These are phyloP conservation scores for Zoanthus gigantus DNA, from an alignment of 92 coral and sea anemone species.

Conservation along the genomic window DNA sequence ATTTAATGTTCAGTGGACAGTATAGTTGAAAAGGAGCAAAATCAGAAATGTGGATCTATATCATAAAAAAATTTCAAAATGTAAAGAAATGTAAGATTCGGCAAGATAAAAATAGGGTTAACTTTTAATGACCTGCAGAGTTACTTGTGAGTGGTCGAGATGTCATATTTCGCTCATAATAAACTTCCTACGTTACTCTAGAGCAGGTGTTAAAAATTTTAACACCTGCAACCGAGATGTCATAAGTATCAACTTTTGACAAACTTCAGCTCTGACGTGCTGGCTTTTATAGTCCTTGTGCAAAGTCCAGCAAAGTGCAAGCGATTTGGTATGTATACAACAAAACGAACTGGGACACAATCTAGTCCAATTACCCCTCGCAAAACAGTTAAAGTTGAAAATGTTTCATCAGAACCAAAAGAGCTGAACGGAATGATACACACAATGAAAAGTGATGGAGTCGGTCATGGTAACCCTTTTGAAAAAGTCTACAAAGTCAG, in stretches of 20 bases:
- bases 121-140: background rate
- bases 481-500: conserved; percentile 33
- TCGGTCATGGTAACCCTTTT: conserved; percentile 36
- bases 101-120: background rate
- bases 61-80: background rate
- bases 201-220: conserved; percentile 19
- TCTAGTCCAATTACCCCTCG: conserved; percentile 24
- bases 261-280: background rate
- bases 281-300: background rate
- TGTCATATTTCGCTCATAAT: background rate
- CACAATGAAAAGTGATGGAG: conserved; percentile 1
- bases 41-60: too few species aligned
- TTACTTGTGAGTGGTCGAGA: conserved; percentile 31
- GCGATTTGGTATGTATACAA: conserved; percentile 7
- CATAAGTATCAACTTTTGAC: background rate
- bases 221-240: conserved; percentile 5
- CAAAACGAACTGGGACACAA: conserved; percentile 20
- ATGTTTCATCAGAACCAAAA: conserved; percentile 13
- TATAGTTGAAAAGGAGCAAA: too few species aligned
- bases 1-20: too few species aligned
- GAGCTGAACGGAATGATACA: conserved; percentile 32
- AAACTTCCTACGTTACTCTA: conserved; percentile 5
- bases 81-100: background rate
- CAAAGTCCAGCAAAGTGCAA: background rate
- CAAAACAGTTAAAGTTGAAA: conserved; percentile 23